phyloP scores from a whole-genome alignment of 2,888 invertebrate genomes.

The Nomada ruficornis region DNA sequence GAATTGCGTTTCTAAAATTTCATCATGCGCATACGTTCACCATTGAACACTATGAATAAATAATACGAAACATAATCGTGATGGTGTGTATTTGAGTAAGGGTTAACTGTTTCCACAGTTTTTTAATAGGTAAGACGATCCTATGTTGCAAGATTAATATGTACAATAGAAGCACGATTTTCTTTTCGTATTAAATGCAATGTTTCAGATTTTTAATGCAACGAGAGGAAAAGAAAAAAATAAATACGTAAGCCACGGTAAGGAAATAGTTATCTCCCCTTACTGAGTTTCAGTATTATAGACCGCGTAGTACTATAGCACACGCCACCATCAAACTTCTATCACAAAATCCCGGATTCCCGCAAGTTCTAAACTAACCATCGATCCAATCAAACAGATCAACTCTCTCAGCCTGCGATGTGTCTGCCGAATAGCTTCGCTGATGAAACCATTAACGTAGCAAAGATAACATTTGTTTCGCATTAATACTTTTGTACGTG shows the following conservation, averaged over 20 bases:
- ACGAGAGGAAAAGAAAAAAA: not conserved
- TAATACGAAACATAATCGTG: too few relatives aligned
- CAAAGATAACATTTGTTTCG: not conserved
- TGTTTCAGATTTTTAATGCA: not conserved
- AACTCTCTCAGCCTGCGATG: not conserved
- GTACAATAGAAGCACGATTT: not conserved
- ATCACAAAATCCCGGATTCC: conserved; percentile 25
- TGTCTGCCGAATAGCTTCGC: not conserved
- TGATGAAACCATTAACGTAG: conserved; percentile 2
- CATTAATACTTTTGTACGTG: not conserved
- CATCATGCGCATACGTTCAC: too few relatives aligned
- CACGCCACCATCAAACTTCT: conserved; percentile 34
- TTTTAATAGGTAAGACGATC: too few relatives aligned
- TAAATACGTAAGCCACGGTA: not conserved
- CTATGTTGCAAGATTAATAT: too few relatives aligned
- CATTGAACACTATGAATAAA: too few relatives aligned
- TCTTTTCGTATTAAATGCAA: too few relatives aligned
- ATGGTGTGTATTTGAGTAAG: too few relatives aligned
- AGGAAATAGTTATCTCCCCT: not conserved
- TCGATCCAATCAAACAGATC: conserved; percentile 35
- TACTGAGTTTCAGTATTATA: conserved; percentile 17
- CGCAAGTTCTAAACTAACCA: conserved; percentile 33
- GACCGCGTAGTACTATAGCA: not conserved
- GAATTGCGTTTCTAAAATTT: too few relatives aligned
- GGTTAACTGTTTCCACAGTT: too few relatives aligned